These are phyloP conservation scores for Anthrax anthrax DNA, from an alignment of 2,888 invertebrate genomes.

Conservation along the genomic window DNA sequence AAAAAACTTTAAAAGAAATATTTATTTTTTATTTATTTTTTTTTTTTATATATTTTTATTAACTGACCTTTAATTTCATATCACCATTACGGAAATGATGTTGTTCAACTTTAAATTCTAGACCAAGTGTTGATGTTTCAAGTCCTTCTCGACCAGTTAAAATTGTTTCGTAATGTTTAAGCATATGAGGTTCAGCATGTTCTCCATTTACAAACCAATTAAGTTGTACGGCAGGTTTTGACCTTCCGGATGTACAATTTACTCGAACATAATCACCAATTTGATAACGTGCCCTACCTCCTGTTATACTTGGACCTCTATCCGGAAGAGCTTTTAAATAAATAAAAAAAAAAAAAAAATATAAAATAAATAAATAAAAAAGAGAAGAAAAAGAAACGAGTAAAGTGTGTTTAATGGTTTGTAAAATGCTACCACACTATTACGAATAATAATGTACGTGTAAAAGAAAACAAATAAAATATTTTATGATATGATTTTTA, in stretches of 20 bases:
- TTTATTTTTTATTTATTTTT: no score
- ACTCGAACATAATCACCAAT: conserved; percentile 44
- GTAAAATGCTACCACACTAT: no score
- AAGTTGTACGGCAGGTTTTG: conserved; percentile 43
- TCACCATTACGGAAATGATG: conserved; percentile 57
- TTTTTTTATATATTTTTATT: no score
- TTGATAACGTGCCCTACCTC: conserved; percentile 43
- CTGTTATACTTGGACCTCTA: conserved; percentile 44
- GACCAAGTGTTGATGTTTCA: conserved; percentile 50
- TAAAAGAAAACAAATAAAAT: no score
- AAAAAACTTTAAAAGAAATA: no score
- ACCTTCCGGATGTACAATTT: conserved; percentile 47
- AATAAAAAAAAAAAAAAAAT: not conserved
- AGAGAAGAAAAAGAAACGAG: no score
- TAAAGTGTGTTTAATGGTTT: no score
- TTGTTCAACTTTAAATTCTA: conserved; percentile 51
- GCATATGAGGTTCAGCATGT: conserved; percentile 31
- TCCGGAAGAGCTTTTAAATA: conserved; percentile 39
- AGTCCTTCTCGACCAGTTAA: conserved; percentile 45
- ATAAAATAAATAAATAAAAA: no score
- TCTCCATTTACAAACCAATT: conserved; percentile 48
- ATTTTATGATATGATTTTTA: no score
- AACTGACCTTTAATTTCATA: conserved; percentile 52
- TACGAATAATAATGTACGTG: no score
- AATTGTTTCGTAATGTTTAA: conserved; percentile 38